phyloP scores from a whole-genome alignment of 2,113 vertebrate species.

The Tricholaema leucomelas region DNA sequence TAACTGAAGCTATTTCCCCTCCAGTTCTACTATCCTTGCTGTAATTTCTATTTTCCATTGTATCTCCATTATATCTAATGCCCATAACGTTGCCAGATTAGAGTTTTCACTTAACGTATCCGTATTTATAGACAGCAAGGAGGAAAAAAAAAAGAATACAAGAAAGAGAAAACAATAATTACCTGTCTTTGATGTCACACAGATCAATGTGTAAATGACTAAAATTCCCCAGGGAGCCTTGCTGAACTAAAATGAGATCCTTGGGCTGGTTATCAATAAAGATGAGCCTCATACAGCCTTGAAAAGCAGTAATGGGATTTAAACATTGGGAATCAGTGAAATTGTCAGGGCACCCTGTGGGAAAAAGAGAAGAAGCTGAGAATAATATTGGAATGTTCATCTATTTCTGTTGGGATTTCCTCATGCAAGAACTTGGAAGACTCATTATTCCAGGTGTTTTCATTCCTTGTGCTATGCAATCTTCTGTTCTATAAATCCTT shows the following conservation, averaged over 20 bases:
- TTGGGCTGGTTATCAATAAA: conserved; percentile 92
- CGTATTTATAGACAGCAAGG: conserved; percentile 68
- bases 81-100: conserved; percentile 62
- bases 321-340: conserved; percentile 80
- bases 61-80: conserved; percentile 72
- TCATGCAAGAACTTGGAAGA: conserved; percentile 41
- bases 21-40: conserved; percentile 59
- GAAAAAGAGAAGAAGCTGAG: conserved; percentile 59
- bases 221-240: conserved; percentile 91
- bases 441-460: conserved; percentile 62
- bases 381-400: conserved; percentile 67
- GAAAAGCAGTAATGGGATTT: conserved; percentile 86
- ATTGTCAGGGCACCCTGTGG: conserved; percentile 86
- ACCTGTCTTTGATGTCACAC: conserved; percentile 98
- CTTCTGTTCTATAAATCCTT: conserved; percentile 42
- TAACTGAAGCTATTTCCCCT: conserved; percentile 73
- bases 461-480: neutral
- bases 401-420: conserved; percentile 65
- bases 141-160: neutral
- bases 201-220: conserved; percentile 93
- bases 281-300: conserved; percentile 95
- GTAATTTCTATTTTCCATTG: conserved; percentile 68
- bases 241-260: conserved; percentile 90
- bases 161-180: conserved; percentile 74
- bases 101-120: conserved; percentile 65